These are phyloP conservation scores for Gastrophysa polygoni DNA, from an alignment of 2,888 invertebrate species.

Conservation along the genomic window DNA sequence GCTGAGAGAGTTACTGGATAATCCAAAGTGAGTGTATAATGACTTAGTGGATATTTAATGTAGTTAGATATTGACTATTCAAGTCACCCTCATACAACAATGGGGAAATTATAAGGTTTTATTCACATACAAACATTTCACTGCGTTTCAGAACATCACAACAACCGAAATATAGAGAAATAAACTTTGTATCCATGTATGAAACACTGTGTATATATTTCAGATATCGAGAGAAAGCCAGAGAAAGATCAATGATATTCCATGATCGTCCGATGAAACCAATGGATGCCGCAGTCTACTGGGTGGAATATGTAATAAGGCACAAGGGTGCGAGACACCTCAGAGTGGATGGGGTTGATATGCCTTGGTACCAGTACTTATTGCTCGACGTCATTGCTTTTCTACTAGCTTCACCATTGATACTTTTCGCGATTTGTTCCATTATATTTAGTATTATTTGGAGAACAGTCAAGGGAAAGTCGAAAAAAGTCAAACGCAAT, in stretches of 20 bases:
- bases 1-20: conserved; percentile 56
- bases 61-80: no score
- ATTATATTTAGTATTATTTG: no score
- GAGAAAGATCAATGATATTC: conserved; percentile 40
- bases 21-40: conserved; percentile 45
- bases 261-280: conserved; percentile 46
- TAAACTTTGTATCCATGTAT: background rate
- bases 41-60: background rate
- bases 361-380: conserved; percentile 44
- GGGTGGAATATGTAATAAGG: conserved; percentile 48
- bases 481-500: no score
- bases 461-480: background rate
- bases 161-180: background rate
- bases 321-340: conserved; percentile 47
- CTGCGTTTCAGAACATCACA: no score
- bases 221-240: conserved; percentile 42
- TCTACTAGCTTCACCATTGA: background rate
- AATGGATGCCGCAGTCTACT: conserved; percentile 44
- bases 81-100: no score
- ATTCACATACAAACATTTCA: no score
- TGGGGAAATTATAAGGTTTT: no score
- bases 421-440: no score
- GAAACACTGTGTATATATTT: conserved; percentile 15
- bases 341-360: conserved; percentile 38
- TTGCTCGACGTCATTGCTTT: conserved; percentile 41